Base-by-base conservation (phyloP, 2,888 invertebrate genomes). In the Acrobeloides nanus region DNA sequence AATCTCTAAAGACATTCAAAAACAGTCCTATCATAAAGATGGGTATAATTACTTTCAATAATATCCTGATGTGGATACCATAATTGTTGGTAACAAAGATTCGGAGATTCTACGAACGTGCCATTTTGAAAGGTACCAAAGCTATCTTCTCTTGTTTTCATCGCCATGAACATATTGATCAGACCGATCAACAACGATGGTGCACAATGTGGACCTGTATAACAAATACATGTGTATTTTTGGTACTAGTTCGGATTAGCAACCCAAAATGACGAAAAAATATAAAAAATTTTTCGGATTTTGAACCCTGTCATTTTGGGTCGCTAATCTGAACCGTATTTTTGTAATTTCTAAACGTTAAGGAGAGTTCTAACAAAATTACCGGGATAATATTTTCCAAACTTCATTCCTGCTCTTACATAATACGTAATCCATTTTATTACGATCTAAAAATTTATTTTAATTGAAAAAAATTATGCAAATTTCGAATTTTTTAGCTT, bases 101-200 rank as follows among this genome's bases (percentile, higher is more conserved):
- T n/a, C n/a, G n/a, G n/a, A 17, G 54, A 29, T 27, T 43, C 20
- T 38, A 42, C 40, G 29, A 61, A 51, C 46, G 51, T 46, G 39
- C 29, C 10, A n/a, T 10, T 10, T 29, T 29, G 10, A 29, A 29
- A 29, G n/a, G n/a, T 29, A 29, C n/a, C n/a, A n/a, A n/a, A n/a
- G n/a, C n/a, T n/a, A n/a, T n/a, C n/a, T n/a, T n/a, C n/a, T n/a
- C n/a, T n/a, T 29, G 10, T n/a, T 29, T 29, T 29, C n/a, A 29
- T 10, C 29, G 87, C 83, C 71, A 97, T 80, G 68, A 95, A 87
- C 90, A 72, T 73, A 53, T 68, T 72, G 54, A 71, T 71, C 35
- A 71, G 57, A 25, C 89, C 89, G 73, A 97, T 93, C 51, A 97
- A 81, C 75, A 97, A 87, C 0, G 89, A 90, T 0, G 97, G 97